Evolutionary conservation across 1,140 invertebrate species (phyloP), one percentile per base, ranked within the genome.

Genomic region (Globodera rostochiensis): DNA sequence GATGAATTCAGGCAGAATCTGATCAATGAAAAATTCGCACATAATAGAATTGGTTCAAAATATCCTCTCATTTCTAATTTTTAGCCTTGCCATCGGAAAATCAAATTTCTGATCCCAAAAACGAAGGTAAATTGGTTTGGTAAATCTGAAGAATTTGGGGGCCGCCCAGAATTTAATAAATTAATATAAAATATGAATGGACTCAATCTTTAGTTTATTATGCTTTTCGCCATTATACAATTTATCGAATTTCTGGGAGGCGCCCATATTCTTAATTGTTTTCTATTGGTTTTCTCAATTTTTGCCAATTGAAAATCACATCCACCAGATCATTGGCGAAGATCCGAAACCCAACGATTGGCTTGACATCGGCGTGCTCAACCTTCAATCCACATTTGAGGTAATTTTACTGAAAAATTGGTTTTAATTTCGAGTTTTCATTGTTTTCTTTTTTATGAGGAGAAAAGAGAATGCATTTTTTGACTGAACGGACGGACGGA

Each of bases 391-490:
- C 49, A 73, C 78, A 15, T 83, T 83, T 57, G 82, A 83, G 49
- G 76, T 67, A 47, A 64, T 36, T 78, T 25, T 66, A 9, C 2
- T 67, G 49, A 19, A 71, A 71, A 21, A 25, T 6, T 9, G 69
- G 5, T 67, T 21, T 67, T 25, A 15, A 66, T 4, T n/a, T 78
- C 47, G 19, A 25, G 25, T 25, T 25, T n/a, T n/a, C n/a, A 76
- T 19, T 78, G 36, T 49, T n/a, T 13, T 6, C 8, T 25, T 25
- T 70, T 78, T 78, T 49, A 78, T 45, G 80, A 83, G 50, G 82
- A 83, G 64, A 83, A 83, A 47, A 74, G 82, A 21, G 82, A 83
- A 73, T 83, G 82, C 67, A 83, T 83, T 67, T 82, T 82, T 71
- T 82, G 80, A 82, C 36, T 36, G 4, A 67, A 46, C 11, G 46